Evolutionary conservation across 2,888 invertebrate genomes (phyloP), one percentile per base, ranked within the genome.

Genomic region (Steinernema scapterisci): DNA sequence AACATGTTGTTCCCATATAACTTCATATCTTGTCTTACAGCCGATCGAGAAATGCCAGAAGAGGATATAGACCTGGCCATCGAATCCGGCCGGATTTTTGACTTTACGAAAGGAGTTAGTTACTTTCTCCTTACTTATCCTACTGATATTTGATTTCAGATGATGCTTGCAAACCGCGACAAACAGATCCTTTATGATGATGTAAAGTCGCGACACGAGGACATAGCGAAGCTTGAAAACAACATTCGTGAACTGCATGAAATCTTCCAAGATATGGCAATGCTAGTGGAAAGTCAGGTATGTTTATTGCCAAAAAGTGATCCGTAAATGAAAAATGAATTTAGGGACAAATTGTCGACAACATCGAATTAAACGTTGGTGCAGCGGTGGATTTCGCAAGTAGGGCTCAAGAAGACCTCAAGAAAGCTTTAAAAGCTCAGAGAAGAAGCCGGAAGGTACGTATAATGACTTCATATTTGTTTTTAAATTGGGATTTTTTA

Each of bases 201-300:
- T 23, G 83, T 80, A n/a, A 77, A 81, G 52, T 77, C 75, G 5
- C 74, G 83, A 9, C 81, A 82, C 48, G 78, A 80, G 25, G 82
- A 83, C 38, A 78, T 82, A 31, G 23, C 80, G 13, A 70, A 71
- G 21, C 73, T 82, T 43, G 83, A 82, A 71, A 74, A 75, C 11
- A 78, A 75, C 43, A 82, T 82, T 31, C 46, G 80, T 25, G 80
- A 83, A 46, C 63, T 82, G 21, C 81, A 83, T 73, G 83, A 83
- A 54, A 77, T 82, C 45, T 83, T 82, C 46, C 79, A 79, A 72
- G 83, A 82, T 70, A 73, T 82, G 76, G 75, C 77, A 19, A 80
- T 82, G 77, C 74, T 82, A 7, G 80, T 82, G 43, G 77, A 79
- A 44, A 80, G 80, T 54, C 81, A 81, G 76, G 81, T 81, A 23